Conservation (phyloP, 2,113 vertebrate species). For the Labeo rohita region DNA sequence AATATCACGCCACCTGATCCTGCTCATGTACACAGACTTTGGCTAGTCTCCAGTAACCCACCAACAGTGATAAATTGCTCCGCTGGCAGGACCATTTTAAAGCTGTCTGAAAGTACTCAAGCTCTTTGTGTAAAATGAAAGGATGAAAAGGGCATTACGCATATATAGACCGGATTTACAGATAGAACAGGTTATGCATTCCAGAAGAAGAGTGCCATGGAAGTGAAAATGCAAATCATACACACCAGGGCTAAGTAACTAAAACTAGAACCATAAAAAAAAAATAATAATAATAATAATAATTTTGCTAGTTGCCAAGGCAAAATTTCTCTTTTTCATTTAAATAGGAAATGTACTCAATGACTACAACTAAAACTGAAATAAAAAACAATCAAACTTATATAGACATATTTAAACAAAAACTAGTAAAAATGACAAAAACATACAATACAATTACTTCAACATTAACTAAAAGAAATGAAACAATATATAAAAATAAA, state of each 20-base stretch:
- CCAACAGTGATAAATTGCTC: background rate
- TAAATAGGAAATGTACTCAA: background rate
- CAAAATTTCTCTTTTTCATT: background rate
- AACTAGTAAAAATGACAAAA: no score
- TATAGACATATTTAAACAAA: no score
- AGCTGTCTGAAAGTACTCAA: background rate
- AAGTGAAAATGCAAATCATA: background rate
- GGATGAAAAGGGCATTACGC: background rate
- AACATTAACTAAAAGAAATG: no score
- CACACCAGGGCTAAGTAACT: background rate
- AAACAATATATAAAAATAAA: no score
- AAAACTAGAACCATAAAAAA: background rate
- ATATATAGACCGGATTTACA: background rate
- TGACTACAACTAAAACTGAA: no score
- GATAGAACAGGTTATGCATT: slow-evolving; percentile 15
- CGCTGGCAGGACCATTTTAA: background rate
- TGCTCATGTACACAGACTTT: slow-evolving; percentile 43
- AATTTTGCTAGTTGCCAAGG: background rate
- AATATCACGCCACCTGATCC: slow-evolving; percentile 36
- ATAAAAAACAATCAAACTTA: no score
- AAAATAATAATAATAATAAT: background rate
- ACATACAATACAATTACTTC: no score
- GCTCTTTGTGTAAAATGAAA: slow-evolving; percentile 10
- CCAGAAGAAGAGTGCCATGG: background rate
- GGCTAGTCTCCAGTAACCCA: background rate